These are phyloP conservation scores for Tangara arthus DNA, from an alignment of 2,797 vertebrate species.

Conservation along the genomic window DNA sequence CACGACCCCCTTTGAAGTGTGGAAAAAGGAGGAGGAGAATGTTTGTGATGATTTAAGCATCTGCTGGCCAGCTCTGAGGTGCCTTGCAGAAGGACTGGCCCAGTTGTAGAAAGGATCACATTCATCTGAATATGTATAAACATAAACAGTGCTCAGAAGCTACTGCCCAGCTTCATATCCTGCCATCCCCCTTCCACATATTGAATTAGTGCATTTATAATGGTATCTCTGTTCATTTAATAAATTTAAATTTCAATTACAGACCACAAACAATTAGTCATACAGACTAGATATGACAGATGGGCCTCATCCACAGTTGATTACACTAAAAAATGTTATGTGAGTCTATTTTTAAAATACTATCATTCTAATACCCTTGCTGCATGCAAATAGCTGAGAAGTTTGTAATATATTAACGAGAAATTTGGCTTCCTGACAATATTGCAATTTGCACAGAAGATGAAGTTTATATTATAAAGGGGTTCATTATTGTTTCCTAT, in stretches of 20 bases:
- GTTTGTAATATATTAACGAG: not conserved
- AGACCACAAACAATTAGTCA: slow-evolving; percentile 55
- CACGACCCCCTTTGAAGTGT: not conserved
- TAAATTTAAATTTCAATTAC: slow-evolving; percentile 63
- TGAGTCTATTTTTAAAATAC: slow-evolving; percentile 63
- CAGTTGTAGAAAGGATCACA: not conserved
- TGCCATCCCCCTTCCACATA: slow-evolving; percentile 13
- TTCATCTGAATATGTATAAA: slow-evolving; percentile 43
- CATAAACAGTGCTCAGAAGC: slow-evolving; percentile 20
- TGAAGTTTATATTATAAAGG: not conserved
- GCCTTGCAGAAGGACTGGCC: not conserved
- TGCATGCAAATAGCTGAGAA: slow-evolving; percentile 33
- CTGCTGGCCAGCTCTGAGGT: not conserved
- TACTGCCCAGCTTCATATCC: slow-evolving; percentile 12
- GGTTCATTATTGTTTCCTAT: slow-evolving; percentile 1
- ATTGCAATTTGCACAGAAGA: not conserved
- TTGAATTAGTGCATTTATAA: slow-evolving; percentile 45
- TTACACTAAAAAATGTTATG: slow-evolving; percentile 37
- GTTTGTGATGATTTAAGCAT: not conserved
- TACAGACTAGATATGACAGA: slow-evolving; percentile 55
- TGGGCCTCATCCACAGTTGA: slow-evolving; percentile 47
- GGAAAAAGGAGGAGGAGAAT: not conserved
- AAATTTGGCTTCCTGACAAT: slow-evolving; percentile 15
- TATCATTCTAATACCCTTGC: slow-evolving; percentile 15
- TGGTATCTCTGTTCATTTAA: slow-evolving; percentile 48